Percentiles rank a stretch among this genome's conserved stretches.
Evolutionary conservation across 2,797 vertebrate genomes (phyloP).

Genomic region (Podargus strigoides): DNA sequence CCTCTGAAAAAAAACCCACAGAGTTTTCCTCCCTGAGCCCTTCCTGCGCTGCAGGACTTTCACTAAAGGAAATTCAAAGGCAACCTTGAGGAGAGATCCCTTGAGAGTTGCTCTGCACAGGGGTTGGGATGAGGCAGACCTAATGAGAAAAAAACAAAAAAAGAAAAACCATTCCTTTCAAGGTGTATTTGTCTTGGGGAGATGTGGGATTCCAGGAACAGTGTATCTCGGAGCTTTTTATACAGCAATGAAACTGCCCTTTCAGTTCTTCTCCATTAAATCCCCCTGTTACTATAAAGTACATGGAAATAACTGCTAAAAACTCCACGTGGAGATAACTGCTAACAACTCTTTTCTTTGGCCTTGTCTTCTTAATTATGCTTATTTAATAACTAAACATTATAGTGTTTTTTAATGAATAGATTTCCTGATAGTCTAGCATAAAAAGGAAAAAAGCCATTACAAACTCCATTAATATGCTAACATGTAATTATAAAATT

Average conservation of each 20-base stretch:
- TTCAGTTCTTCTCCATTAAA: not conserved
- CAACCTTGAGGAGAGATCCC: not conserved
- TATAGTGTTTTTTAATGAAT: not conserved
- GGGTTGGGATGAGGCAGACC: not conserved
- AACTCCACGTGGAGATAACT: not conserved
- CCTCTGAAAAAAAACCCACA: not conserved
- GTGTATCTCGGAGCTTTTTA: not conserved
- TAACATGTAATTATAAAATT: constrained; percentile 18
- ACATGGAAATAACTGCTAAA: not conserved
- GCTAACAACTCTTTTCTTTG: not conserved
- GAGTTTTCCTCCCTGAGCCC: not conserved
- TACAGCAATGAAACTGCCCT: not conserved
- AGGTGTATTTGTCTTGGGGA: not conserved
- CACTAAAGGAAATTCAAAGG: not conserved
- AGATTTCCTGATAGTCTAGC: not conserved
- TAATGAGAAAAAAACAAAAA: not conserved
- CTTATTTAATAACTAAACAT: constrained; percentile 6
- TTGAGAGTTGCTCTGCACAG: not conserved
- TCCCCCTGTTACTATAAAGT: not conserved
- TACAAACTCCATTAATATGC: not conserved
- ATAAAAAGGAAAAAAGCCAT: not conserved
- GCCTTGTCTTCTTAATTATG: not conserved
- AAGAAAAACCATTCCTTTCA: not conserved
- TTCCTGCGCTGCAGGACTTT: not conserved
- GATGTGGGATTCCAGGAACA: not conserved